These are phyloP conservation scores for Tringa solitaria DNA, from an alignment of 2,113 vertebrate species.

Conservation along the genomic window DNA sequence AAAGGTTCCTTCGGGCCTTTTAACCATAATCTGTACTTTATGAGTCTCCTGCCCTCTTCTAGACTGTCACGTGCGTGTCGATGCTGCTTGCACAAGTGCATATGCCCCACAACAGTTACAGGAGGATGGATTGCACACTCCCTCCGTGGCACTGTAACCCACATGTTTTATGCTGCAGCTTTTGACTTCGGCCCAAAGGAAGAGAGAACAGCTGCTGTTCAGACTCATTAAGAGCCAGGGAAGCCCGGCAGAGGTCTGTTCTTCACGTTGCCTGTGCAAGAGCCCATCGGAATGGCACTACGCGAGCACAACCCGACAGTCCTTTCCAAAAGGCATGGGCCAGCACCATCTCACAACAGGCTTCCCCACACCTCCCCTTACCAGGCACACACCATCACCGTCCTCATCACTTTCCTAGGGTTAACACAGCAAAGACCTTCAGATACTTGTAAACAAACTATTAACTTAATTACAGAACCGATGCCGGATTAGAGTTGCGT, in stretches of 20 bases:
- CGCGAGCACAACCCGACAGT: not conserved
- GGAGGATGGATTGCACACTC: not conserved
- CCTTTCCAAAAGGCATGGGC: not conserved
- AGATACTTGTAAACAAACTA: not conserved
- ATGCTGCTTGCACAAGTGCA: not conserved
- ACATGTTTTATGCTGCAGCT: constrained; percentile 38
- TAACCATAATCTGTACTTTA: not conserved
- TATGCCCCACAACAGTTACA: not conserved
- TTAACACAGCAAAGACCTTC: not conserved
- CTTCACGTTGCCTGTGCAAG: not conserved
- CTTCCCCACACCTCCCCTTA: not conserved
- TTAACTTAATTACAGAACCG: not conserved
- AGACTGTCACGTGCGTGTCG: not conserved
- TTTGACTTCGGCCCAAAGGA: constrained; percentile 48
- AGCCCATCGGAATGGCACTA: not conserved
- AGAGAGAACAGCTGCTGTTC: constrained; percentile 46
- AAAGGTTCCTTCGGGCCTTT: not conserved
- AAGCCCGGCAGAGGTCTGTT: constrained; percentile 47
- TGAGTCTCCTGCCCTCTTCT: not conserved
- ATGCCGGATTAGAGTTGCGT: not conserved
- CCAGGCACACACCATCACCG: not conserved
- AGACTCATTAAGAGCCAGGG: constrained; percentile 52
- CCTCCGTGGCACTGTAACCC: not conserved
- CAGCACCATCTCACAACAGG: not conserved
- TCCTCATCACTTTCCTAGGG: not conserved